Conservation (phyloP, 2,113 vertebrate genomes). For the Empidonax alnorum region DNA sequence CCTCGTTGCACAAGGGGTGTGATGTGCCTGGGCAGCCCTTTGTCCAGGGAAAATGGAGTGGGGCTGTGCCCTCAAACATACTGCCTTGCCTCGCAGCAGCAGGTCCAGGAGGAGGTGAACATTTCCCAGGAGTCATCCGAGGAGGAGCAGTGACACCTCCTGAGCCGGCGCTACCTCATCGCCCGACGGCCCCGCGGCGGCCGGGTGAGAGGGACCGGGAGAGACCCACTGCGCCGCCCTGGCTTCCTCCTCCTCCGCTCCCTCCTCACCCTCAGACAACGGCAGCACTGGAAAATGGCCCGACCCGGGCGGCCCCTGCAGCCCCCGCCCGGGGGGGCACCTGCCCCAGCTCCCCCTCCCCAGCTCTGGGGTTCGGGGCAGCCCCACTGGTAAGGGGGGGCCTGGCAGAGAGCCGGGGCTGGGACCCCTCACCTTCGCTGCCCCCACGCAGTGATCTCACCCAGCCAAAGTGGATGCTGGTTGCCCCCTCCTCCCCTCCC, state of each 20-base stretch:
- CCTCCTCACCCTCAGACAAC: conserved; percentile 38
- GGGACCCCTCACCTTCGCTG: neutral
- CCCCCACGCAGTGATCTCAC: neutral
- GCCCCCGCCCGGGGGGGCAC: neutral
- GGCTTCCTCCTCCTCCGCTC: conserved; percentile 16
- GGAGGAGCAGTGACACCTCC: conserved; percentile 89
- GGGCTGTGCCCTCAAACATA: neutral
- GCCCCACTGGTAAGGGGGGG: neutral
- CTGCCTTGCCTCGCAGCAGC: conserved; percentile 77
- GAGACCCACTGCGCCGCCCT: neutral
- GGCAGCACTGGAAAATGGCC: conserved; percentile 60
- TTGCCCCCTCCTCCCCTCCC: neutral
- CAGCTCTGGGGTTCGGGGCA: neutral
- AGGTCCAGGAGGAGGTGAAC: conserved; percentile 86
- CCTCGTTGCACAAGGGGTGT: fast-evolving
- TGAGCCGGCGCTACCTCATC: conserved; percentile 82
- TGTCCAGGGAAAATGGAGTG: fast-evolving
- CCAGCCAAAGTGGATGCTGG: neutral
- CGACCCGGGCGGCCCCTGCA: neutral
- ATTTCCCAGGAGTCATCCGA: conserved; percentile 93
- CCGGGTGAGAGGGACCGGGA: conserved; percentile 31
- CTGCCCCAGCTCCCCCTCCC: neutral
- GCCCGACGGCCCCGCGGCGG: conserved; percentile 77
- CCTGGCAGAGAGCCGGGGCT: neutral
- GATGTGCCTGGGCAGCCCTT: neutral